Evolutionary conservation across 2,888 invertebrate species (phyloP), one percentile per base, ranked within the genome.

Genomic region (Tortrix viridana): DNA sequence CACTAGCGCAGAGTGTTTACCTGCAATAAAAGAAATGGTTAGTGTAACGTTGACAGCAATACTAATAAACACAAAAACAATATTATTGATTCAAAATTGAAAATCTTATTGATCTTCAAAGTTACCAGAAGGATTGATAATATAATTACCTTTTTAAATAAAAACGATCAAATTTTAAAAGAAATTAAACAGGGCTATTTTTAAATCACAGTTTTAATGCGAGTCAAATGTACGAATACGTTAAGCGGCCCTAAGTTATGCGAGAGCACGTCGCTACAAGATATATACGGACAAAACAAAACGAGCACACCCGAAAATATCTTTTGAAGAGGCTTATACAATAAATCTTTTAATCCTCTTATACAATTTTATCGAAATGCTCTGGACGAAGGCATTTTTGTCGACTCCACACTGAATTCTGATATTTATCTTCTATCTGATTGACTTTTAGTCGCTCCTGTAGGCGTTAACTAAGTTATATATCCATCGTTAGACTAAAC

Each of bases 321-420:
- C 83, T 88, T 86, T 84, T 83, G 80, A 85, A 81, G 80, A 82
- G 84, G 85, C 88, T 88, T 84, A 82, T 84, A 83, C 83, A 79
- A 86, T 88, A 88, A 90, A 89, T 89, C 88, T 85, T 86, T 84
- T 91, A 89, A 90, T 89, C 89, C 85, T 86, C 87, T 88, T 86
- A 88, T 81, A 86, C 85, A 87, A 88, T 89, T 89, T 87, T 86
- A 88, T 88, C 86, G 84, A 83, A 88, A 88, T 88, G 84, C 85
- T 78, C 80, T 75, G 78, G 72, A 79, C 77, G 73, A 74, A 73
- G 72, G 70, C 70, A 74, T 74, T 72, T 73, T 75, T 73, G 70
- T 71, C 65, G 67, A 37, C 47, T 32, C 3, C 32, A 49, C 49
- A 62, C 59, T 65, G 62, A 41, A 59, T 52, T 55, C 47, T 23